Evolutionary conservation across 2,797 vertebrate genomes (phyloP).

Genomic region (Thripadectes ignobilis): DNA sequence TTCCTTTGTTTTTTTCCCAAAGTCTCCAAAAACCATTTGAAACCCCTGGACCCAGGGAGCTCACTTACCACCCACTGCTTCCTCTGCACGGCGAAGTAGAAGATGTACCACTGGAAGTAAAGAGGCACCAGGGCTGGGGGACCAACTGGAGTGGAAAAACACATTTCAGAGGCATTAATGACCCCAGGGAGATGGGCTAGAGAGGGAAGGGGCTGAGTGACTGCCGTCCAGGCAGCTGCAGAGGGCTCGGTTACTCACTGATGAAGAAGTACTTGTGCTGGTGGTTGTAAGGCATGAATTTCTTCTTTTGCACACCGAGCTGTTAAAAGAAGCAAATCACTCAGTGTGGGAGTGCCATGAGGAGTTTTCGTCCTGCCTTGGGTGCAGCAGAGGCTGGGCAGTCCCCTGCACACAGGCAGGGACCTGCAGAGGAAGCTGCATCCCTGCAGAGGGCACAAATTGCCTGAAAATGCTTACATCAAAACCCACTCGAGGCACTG

Average conservation of each 20-base stretch:
- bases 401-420: background rate
- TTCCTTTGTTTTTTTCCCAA: background rate
- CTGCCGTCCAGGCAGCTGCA: background rate
- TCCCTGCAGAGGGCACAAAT: conserved; percentile 14
- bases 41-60: accelerated
- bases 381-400: background rate
- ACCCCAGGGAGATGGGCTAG: background rate
- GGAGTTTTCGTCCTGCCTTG: background rate
- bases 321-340: conserved; percentile 38
- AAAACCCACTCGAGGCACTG: background rate
- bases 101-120: conserved; percentile 85
- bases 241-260: conserved; percentile 74
- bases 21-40: background rate
- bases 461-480: background rate
- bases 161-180: background rate
- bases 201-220: background rate
- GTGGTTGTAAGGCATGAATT: conserved; percentile 85
- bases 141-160: conserved; percentile 69
- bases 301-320: conserved; percentile 84
- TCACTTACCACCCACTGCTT: conserved; percentile 82
- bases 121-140: conserved; percentile 81
- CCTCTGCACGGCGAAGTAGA: conserved; percentile 79
- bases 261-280: conserved; percentile 87
- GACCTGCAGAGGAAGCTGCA: background rate
- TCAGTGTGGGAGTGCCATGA: background rate